phyloP scores from a whole-genome alignment of 2,797 vertebrate genomes.

The Acanthis flammea region DNA sequence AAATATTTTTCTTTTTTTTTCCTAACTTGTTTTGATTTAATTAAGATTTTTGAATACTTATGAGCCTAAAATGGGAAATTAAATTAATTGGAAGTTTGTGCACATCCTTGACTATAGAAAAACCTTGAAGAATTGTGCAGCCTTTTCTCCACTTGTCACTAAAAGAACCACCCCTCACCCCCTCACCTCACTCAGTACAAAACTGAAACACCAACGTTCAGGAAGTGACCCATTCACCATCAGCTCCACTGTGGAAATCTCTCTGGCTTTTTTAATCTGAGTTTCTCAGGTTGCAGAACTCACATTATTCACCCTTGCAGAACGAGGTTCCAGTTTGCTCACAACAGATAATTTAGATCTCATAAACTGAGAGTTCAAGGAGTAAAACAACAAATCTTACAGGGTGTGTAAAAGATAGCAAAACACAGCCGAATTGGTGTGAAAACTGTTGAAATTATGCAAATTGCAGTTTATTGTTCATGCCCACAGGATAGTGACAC shows the following conservation, averaged over 20 bases:
- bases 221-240: background rate
- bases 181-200: background rate
- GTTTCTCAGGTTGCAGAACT: background rate
- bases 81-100: background rate
- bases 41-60: background rate
- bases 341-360: background rate
- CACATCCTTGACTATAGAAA: background rate
- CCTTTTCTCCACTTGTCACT: background rate
- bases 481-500: background rate
- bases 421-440: background rate
- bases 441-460: background rate
- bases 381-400: background rate
- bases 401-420: background rate
- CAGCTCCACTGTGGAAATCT: background rate
- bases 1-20: background rate
- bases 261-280: background rate
- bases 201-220: fast-evolving
- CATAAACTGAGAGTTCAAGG: background rate
- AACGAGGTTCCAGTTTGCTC: background rate
- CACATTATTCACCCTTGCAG: background rate
- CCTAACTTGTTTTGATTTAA: background rate
- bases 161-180: background rate
- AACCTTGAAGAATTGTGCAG: background rate
- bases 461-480: background rate
- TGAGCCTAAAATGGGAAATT: background rate